phyloP scores from a whole-genome alignment of 2,888 invertebrate genomes.

The Aphodius granarius region DNA sequence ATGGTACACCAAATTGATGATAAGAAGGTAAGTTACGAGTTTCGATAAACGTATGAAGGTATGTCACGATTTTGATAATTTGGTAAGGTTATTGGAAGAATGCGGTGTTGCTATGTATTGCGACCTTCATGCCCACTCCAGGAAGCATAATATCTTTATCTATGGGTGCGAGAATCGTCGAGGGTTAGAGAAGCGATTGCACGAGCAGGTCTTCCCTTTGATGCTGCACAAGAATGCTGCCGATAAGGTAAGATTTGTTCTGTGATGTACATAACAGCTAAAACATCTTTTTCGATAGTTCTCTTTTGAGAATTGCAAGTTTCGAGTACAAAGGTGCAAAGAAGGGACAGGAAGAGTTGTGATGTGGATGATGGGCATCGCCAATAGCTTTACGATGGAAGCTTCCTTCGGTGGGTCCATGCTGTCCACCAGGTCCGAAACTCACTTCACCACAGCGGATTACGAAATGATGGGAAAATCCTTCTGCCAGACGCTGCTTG shows the following conservation, averaged over 20 bases:
- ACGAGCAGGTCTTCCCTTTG: constrained; percentile 91
- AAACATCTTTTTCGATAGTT: constrained; percentile 61
- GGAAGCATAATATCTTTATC: constrained; percentile 93
- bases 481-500: constrained; percentile 90
- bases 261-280: neutral
- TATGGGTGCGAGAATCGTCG: constrained; percentile 92
- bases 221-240: constrained; percentile 92
- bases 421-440: constrained; percentile 76
- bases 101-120: constrained; percentile 89
- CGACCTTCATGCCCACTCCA: constrained; percentile 93
- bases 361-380: constrained; percentile 93
- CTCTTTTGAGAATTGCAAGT: constrained; percentile 92
- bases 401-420: constrained; percentile 92
- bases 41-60: neutral
- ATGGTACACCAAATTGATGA: constrained; percentile 91
- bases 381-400: constrained; percentile 94
- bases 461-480: constrained; percentile 83
- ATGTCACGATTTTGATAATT: neutral
- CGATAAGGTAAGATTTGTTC: constrained; percentile 68
- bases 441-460: constrained; percentile 81
- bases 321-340: constrained; percentile 89
- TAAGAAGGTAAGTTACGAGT: constrained; percentile 68
- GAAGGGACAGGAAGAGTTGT: constrained; percentile 95
- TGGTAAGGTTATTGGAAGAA: constrained; percentile 77
- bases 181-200: constrained; percentile 74